Percentiles rank a stretch among this genome's conserved stretches.
phyloP scores from a whole-genome alignment of 2,113 vertebrate genomes.

The Pteropus alecto region DNA sequence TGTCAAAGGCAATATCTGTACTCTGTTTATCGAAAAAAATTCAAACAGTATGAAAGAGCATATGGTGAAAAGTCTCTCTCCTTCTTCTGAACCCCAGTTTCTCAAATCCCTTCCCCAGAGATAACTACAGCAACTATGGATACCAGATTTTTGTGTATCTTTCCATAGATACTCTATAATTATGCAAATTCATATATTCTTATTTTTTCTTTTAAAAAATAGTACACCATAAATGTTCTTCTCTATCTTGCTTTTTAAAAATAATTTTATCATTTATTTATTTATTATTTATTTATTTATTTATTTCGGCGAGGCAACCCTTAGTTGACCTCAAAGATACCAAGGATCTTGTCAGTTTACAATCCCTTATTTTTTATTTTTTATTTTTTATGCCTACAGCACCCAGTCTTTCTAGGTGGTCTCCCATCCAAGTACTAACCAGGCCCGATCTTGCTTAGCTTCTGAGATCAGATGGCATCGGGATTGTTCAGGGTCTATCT shows the following conservation, averaged over 20 bases:
- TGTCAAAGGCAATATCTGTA: slow-evolving; percentile 1
- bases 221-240: neutral
- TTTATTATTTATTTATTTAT: too few relatives aligned
- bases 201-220: neutral
- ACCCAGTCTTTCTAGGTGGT: too few relatives aligned
- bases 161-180: slow-evolving; percentile 53
- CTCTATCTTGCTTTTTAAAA: neutral
- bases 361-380: too few relatives aligned
- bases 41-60: neutral
- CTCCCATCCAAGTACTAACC: too few relatives aligned
- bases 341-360: too few relatives aligned
- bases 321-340: too few relatives aligned
- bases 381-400: too few relatives aligned
- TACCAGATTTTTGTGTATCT: slow-evolving; percentile 47
- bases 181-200: slow-evolving; percentile 39
- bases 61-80: slow-evolving; percentile 24
- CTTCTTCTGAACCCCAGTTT: neutral
- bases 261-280: too few relatives aligned
- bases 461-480: too few relatives aligned
- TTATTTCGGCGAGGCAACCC: too few relatives aligned
- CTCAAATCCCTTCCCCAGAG: slow-evolving; percentile 3
- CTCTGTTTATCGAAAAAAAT: neutral
- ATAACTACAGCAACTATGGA: slow-evolving; percentile 28
- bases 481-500: neutral
- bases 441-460: too few relatives aligned